Percentiles rank a stretch among this genome's conserved stretches.
These are phyloP conservation scores for Pycnomerus fuliginosus DNA, from an alignment of 2,888 invertebrate genomes.

Conservation along the genomic window DNA sequence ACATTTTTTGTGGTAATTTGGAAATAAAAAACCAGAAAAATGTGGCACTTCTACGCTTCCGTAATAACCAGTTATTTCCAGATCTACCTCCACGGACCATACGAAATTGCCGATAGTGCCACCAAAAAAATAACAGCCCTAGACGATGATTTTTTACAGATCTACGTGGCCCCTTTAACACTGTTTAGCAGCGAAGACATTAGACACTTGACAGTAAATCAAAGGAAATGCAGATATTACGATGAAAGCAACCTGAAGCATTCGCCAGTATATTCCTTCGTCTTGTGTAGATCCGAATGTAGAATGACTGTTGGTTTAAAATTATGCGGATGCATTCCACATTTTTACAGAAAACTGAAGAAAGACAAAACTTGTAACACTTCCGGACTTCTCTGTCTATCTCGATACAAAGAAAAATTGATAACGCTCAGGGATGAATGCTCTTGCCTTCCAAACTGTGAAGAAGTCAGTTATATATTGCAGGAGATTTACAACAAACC, in stretches of 20 bases:
- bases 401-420: constrained; percentile 56
- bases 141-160: constrained; percentile 45
- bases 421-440: constrained; percentile 61
- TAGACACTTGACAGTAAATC: constrained; percentile 56
- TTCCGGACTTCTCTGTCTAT: constrained; percentile 63
- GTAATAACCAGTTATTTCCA: constrained; percentile 45
- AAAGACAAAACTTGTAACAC: constrained; percentile 62
- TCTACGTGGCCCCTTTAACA: constrained; percentile 45
- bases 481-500: constrained; percentile 54
- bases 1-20: no score
- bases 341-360: constrained; percentile 69
- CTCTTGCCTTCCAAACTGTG: constrained; percentile 66
- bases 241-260: constrained; percentile 65
- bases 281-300: constrained; percentile 71
- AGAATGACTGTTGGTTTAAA: constrained; percentile 61
- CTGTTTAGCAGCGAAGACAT: constrained; percentile 46
- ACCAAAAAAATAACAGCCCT: constrained; percentile 48
- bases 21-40: no score
- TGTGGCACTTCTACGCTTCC: no score
- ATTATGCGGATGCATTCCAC: constrained; percentile 70
- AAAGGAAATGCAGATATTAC: constrained; percentile 69
- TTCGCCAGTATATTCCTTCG: constrained; percentile 68
- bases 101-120: constrained; percentile 67
- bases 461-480: constrained; percentile 68
- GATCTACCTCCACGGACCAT: constrained; percentile 66